These are phyloP conservation scores for Cecidostiba fungosa DNA, from an alignment of 2,888 invertebrate species.

Conservation along the genomic window DNA sequence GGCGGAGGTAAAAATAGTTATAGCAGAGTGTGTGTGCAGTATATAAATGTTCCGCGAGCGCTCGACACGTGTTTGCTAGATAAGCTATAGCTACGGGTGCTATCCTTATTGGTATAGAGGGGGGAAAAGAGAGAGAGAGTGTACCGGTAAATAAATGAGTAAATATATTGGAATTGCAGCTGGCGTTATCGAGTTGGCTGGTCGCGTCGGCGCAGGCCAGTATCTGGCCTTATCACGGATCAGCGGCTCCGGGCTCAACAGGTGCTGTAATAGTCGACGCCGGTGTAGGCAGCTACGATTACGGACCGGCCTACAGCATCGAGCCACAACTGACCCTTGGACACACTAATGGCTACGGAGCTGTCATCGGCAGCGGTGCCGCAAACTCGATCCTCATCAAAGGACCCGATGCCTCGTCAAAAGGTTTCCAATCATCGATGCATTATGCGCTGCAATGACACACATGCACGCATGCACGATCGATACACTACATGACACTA, in stretches of 20 bases:
- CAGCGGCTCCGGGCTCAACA: slow-evolving; percentile 68
- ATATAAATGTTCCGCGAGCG: neutral
- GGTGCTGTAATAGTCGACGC: slow-evolving; percentile 66
- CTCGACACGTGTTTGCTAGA: slow-evolving; percentile 13
- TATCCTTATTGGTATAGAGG: neutral
- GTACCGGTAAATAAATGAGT: neutral
- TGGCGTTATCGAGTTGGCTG: slow-evolving; percentile 64
- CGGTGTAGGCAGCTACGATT: neutral
- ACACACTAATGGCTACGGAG: slow-evolving; percentile 16
- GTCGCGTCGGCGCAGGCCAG: slow-evolving; percentile 66
- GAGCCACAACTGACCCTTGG: slow-evolving; percentile 59
- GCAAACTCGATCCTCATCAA: slow-evolving; percentile 54
- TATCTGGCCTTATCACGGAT: slow-evolving; percentile 71
- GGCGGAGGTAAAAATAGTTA: neutral
- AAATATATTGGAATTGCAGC: slow-evolving; percentile 55
- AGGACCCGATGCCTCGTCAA: slow-evolving; percentile 32
- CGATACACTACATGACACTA: neutral
- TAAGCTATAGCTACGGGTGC: neutral
- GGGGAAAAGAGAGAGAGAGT: neutral
- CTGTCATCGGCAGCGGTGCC: slow-evolving; percentile 21
- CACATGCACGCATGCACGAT: neutral
- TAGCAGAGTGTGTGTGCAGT: neutral
- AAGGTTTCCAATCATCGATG: slow-evolving; percentile 32
- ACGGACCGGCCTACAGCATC: slow-evolving; percentile 24
- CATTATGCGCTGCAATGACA: neutral